Percentiles rank a stretch among this genome's conserved stretches.
These are phyloP conservation scores for Lepidonotus clava DNA, from an alignment of 2,888 invertebrate genomes.

Conservation along the genomic window DNA sequence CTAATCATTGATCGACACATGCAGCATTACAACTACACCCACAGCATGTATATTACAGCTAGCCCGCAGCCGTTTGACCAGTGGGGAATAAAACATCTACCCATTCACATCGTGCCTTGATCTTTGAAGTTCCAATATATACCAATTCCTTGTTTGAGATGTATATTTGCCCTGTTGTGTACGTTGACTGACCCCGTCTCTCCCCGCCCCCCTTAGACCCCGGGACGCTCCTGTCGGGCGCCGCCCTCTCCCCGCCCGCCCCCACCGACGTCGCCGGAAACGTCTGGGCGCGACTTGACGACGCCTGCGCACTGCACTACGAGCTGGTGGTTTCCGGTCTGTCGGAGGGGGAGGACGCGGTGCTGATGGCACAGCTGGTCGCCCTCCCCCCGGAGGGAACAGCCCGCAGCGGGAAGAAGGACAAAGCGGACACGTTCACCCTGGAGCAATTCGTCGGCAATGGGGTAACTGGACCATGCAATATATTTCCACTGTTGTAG, in stretches of 20 bases:
- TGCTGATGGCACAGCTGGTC: constrained; percentile 56
- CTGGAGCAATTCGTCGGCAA: constrained; percentile 64
- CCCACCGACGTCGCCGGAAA: constrained; percentile 30
- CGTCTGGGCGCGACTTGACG: constrained; percentile 46
- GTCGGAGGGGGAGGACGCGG: not conserved
- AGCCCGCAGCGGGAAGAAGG: too few relatives aligned
- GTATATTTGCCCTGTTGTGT: not conserved
- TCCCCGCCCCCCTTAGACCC: constrained; percentile 17
- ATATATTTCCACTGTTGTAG: too few relatives aligned
- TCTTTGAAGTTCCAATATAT: too few relatives aligned
- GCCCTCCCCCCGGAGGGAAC: constrained; percentile 57
- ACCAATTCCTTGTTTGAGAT: too few relatives aligned
- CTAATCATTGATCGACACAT: too few relatives aligned
- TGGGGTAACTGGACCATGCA: too few relatives aligned
- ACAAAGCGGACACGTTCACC: not conserved
- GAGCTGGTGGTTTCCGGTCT: constrained; percentile 47
- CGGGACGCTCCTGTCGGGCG: constrained; percentile 51
- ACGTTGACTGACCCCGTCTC: not conserved
- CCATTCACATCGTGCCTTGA: too few relatives aligned
- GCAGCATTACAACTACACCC: too few relatives aligned
- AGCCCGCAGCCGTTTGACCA: too few relatives aligned
- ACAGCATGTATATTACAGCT: too few relatives aligned
- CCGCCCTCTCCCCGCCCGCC: not conserved
- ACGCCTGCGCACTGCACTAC: constrained; percentile 54
- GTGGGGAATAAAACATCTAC: too few relatives aligned